Base-by-base conservation (phyloP, 2,888 invertebrate species). In the Escarpia spicata region DNA sequence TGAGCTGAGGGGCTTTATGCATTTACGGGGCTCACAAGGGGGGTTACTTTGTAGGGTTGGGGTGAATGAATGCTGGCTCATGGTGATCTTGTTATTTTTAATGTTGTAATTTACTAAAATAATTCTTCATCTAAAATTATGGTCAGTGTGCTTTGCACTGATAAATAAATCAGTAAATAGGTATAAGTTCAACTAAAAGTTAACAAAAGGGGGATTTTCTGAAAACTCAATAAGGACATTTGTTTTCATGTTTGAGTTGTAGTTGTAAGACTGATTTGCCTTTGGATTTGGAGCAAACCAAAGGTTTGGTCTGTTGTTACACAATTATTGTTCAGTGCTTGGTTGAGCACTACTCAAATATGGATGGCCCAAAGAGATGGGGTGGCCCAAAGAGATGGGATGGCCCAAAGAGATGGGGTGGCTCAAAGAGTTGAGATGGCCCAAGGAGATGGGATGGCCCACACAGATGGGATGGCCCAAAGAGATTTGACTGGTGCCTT, bases 1-100 rank as follows among this genome's bases (percentile, higher is more conserved):
- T 75, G 75, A 75, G 75, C 75, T 75, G 75, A 75, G 19, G 75
- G 75, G 19, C 75, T 75, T 75, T 75, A 75, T 75, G 75, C 75
- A 75, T 75, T 75, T 75, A 75, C 75, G 75, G 75, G 75, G 75
- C 26, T 75, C 19, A 2, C n/a, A 26, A 75, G 75, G n/a, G 6
- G 75, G 26, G 75, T 52, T 52, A 52, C 52, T 9, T 15, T 75
- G 19, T 26, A 26, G 19, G 75, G 75, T 75, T n/a, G n/a, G 75
- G 75, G n/a, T 75, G 75, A 75, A 75, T 26, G 75, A 75, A 75
- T 75, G 75, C n/a, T 26, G 75, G 60, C 60, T 19, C 26, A 60
- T 10, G 60, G 75, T n/a, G 26, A 75, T 75, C 75, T 75, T 75
- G 75, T 75, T 52, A 37, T 37, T 12, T 52, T 75, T 75, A 26